These are phyloP conservation scores for Corvus cornix DNA, from an alignment of 2,113 vertebrate genomes.

Conservation along the genomic window DNA sequence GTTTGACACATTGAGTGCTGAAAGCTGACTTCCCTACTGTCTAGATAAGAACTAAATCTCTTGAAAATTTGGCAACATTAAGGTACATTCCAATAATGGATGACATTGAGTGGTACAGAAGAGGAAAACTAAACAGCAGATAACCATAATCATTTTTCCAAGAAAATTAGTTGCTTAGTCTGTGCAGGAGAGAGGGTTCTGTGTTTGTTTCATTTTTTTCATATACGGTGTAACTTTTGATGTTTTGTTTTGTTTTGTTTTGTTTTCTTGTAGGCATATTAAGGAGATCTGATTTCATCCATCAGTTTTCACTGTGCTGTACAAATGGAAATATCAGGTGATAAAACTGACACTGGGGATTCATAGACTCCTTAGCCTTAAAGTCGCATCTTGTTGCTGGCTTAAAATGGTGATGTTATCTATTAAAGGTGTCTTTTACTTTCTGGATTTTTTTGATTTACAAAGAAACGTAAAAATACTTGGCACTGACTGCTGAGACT, in stretches of 20 bases:
- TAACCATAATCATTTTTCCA: not conserved
- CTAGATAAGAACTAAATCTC: not conserved
- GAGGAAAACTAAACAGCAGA: not conserved
- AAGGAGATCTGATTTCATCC: not conserved
- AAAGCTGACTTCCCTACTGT: not conserved
- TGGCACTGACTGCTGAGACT: not conserved
- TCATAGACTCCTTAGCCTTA: not conserved
- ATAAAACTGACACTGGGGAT: not conserved
- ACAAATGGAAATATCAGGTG: not conserved
- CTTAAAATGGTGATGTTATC: not conserved
- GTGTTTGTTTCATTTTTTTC: not conserved
- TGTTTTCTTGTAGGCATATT: not conserved
- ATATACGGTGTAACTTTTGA: not conserved
- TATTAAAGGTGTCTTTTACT: not conserved
- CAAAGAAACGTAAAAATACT: not conserved
- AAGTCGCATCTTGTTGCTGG: not conserved
- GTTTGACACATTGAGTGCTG: not conserved
- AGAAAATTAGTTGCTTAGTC: not conserved
- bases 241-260: not conserved
- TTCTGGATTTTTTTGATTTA: constrained; percentile 8
- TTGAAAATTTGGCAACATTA: not conserved
- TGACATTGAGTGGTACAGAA: not conserved
- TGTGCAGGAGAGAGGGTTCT: not conserved
- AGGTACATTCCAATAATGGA: not conserved
- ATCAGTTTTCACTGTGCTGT: not conserved